Conservation (phyloP, 1,140 invertebrate genomes). For the Drosophila arizonae region DNA sequence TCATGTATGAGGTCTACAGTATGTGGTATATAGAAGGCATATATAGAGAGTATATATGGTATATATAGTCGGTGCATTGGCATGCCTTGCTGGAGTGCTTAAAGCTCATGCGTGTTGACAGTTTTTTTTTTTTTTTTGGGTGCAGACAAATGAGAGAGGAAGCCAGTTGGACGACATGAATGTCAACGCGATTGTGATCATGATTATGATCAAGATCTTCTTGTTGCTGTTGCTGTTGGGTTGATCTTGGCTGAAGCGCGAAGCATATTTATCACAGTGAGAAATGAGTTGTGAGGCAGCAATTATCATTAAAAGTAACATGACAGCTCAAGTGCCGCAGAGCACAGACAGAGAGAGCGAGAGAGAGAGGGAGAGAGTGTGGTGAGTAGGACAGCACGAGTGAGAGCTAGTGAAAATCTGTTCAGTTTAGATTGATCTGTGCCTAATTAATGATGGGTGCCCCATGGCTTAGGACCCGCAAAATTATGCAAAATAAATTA, state of each 20-base stretch:
- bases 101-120: slow-evolving; percentile 30
- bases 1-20: neutral
- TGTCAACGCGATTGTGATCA: slow-evolving; percentile 31
- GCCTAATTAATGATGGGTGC: slow-evolving; percentile 69
- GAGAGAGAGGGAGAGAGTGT: slow-evolving; percentile 1
- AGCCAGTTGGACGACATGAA: slow-evolving; percentile 25
- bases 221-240: neutral
- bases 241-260: slow-evolving; percentile 30
- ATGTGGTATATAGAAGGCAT: neutral
- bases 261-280: slow-evolving; percentile 72
- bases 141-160: slow-evolving; percentile 31
- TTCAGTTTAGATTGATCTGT: slow-evolving; percentile 54
- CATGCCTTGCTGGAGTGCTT: neutral
- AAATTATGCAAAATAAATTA: slow-evolving; percentile 59
- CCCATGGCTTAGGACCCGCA: slow-evolving; percentile 40
- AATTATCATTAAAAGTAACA: slow-evolving; percentile 81
- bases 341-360: slow-evolving; percentile 9
- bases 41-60: neutral
- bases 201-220: slow-evolving; percentile 18
- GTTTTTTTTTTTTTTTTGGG: slow-evolving; percentile 17
- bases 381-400: neutral
- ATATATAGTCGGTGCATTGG: slow-evolving; percentile 5
- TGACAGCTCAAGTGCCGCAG: slow-evolving; percentile 53
- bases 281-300: slow-evolving; percentile 76
- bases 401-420: neutral